Percentiles rank a stretch among this genome's conserved stretches.
These are phyloP conservation scores for Chiloscyllium plagiosum DNA, from an alignment of 2,113 vertebrate genomes.

Conservation along the genomic window DNA sequence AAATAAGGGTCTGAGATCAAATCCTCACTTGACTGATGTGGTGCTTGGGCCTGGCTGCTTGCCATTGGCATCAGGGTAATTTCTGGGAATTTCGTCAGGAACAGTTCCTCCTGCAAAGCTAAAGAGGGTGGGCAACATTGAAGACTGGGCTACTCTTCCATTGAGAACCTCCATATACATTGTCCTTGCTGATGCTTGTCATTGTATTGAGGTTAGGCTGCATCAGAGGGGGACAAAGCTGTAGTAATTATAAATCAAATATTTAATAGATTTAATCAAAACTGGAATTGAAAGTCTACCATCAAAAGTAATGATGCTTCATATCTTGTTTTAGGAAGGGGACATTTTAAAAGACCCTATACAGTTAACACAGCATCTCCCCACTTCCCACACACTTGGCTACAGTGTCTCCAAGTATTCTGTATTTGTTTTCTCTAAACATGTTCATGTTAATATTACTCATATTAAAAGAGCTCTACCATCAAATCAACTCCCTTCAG, in stretches of 20 bases:
- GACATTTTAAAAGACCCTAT: background rate
- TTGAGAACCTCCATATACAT: background rate
- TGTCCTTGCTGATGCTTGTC: background rate
- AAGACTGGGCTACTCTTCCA: background rate
- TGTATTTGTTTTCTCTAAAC: background rate
- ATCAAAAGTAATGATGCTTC: background rate
- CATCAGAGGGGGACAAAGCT: background rate
- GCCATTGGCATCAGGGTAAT: background rate
- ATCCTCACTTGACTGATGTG: background rate
- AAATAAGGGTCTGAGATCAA: background rate
- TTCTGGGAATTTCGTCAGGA: background rate
- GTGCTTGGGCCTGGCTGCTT: background rate
- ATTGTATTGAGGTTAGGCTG: background rate
- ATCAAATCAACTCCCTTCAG: too few relatives aligned
- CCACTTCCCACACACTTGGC: background rate
- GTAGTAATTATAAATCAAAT: background rate
- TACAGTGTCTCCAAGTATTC: background rate
- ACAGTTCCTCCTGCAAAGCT: background rate
- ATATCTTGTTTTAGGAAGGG: background rate
- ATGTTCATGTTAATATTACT: too few relatives aligned
- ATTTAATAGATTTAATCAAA: background rate
- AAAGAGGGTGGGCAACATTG: background rate
- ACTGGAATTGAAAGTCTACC: background rate
- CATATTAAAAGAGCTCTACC: too few relatives aligned
- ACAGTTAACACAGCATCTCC: background rate